Base-by-base conservation (phyloP, 2,113 vertebrate genomes). In the Grallaria varia region DNA sequence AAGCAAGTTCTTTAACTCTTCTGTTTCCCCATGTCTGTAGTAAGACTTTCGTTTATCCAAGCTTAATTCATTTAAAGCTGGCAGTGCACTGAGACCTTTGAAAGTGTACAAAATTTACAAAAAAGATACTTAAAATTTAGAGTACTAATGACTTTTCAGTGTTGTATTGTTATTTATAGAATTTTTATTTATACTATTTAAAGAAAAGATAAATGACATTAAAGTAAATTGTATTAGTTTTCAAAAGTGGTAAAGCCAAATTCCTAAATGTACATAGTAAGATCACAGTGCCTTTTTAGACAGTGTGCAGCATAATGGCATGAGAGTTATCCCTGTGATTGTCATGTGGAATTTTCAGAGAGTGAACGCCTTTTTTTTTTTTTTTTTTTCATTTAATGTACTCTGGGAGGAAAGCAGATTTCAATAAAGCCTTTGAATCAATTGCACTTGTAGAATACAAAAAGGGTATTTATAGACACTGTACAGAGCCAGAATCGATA, bases 371-470 rank as follows among this genome's bases (percentile, higher is more conserved):
- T 35, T 90, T 87, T 79, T 49, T 50, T 49, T 45, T 44, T 45
- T 47, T 47, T 92, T 73, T 47, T 47, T 92, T 73, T 39, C 5
- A 18, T 76, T 53, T 79, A 22, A 33, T 56, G 28, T 93, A 5
- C 72, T 86, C 72, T 73, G 78, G 39, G 56, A 94, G 91, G 45
- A 87, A 91, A 91, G 74, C 84, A 53, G 80, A 87, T 95, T 93
- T 85, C 87, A 63, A 66, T 95, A 94, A 85, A 95, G 87, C 81
- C 84, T 95, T 95, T 58, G 84, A 93, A 93, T 95, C 89, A 93
- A 49, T 81, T 31, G 56, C 2, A 47, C n/a, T 96, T 93, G 85
- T 37, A 53, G 91, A 93, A 94, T 83, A 84, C 82, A 69, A 64
- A 96, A 82, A 69, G 52, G 78, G 73, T 90, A 94, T 93, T 96